phyloP scores from a whole-genome alignment of 2,888 invertebrate genomes.

The Xestia sexstrigata region DNA sequence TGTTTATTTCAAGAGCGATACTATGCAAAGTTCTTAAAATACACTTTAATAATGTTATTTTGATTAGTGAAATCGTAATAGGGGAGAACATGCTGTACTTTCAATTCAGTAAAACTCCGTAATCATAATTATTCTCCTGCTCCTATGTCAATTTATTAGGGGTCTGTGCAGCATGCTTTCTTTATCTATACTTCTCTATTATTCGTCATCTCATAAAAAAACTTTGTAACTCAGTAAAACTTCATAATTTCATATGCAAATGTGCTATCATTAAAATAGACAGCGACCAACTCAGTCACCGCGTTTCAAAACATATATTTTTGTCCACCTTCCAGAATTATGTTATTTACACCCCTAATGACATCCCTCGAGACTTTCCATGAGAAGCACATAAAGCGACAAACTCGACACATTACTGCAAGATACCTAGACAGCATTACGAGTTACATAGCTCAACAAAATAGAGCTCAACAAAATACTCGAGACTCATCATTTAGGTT shows the following conservation, averaged over 20 bases:
- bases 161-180: too few species aligned
- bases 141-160: too few species aligned
- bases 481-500: slow-evolving; percentile 33
- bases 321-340: neutral
- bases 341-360: neutral
- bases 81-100: neutral
- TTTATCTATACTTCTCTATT: too few species aligned
- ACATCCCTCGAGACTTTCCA: slow-evolving; percentile 14
- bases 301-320: neutral
- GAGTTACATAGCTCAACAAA: slow-evolving; percentile 19
- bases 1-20: neutral
- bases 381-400: neutral
- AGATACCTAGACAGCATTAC: slow-evolving; percentile 17
- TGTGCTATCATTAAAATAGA: slow-evolving; percentile 2
- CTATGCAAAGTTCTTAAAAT: neutral
- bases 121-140: too few species aligned
- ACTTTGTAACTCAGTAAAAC: neutral
- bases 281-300: neutral
- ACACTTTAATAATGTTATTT: neutral
- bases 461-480: slow-evolving; percentile 32
- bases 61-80: neutral
- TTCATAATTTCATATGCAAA: neutral
- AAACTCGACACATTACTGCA: slow-evolving; percentile 9
- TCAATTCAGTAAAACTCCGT: neutral
- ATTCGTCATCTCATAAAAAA: too few species aligned